phyloP scores from a whole-genome alignment of 2,888 invertebrate genomes.

The Deroplatys truncata region DNA sequence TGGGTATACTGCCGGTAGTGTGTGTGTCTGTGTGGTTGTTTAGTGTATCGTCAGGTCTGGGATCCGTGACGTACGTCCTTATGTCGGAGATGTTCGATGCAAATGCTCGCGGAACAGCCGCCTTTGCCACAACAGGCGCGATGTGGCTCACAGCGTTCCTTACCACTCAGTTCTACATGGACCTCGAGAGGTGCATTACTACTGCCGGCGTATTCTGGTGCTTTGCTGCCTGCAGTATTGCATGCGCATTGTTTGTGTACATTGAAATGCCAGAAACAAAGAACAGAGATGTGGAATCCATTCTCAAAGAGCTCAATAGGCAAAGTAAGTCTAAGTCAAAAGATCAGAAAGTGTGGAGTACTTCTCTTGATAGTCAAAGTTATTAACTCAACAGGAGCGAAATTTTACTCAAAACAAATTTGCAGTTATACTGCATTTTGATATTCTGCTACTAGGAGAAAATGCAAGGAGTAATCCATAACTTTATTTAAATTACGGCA shows the following conservation, averaged over 20 bases:
- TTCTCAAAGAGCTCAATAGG: slow-evolving; percentile 39
- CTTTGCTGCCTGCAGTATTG: slow-evolving; percentile 42
- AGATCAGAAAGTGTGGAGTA: not conserved
- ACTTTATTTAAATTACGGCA: no score
- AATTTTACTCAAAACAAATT: no score
- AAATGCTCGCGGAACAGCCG: slow-evolving; percentile 15
- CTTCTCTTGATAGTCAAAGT: not conserved
- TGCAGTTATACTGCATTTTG: no score
- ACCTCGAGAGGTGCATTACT: slow-evolving; percentile 42
- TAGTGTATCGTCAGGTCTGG: slow-evolving; percentile 7
- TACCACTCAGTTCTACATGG: slow-evolving; percentile 45
- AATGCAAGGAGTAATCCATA: no score
- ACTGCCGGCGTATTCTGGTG: slow-evolving; percentile 44
- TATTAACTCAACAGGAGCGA: no score
- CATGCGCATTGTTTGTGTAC: slow-evolving; percentile 40
- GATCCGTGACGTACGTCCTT: slow-evolving; percentile 12
- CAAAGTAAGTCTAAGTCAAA: not conserved
- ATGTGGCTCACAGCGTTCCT: slow-evolving; percentile 42
- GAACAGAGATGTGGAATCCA: slow-evolving; percentile 44
- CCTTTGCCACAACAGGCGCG: slow-evolving; percentile 28
- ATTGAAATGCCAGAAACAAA: slow-evolving; percentile 47
- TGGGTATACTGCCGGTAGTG: slow-evolving; percentile 18
- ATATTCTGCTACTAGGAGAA: no score
- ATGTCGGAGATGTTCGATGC: slow-evolving; percentile 22
- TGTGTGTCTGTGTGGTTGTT: slow-evolving; percentile 20